Conservation (phyloP, 53 echinoderm and acorn worm genomes). For the Mesocentrotus franciscanus region DNA sequence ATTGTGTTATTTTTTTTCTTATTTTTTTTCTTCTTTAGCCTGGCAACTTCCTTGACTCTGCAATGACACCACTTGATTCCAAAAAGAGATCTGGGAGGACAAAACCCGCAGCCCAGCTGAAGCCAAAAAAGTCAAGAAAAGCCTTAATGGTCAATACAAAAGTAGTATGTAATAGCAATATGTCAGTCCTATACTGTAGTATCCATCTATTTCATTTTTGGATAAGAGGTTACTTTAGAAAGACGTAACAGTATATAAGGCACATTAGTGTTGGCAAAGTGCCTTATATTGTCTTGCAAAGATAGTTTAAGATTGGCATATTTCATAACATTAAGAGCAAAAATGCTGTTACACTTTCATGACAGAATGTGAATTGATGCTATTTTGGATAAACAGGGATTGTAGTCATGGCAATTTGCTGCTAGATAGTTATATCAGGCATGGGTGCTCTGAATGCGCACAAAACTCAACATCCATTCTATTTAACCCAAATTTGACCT, state of each 20-base stretch:
- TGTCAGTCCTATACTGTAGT: neutral
- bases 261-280: neutral
- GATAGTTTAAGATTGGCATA: neutral
- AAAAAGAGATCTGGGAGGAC: constrained; percentile 15
- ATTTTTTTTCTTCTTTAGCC: constrained; percentile 67
- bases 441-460: neutral
- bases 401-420: neutral
- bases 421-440: neutral
- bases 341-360: neutral
- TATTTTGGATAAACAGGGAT: neutral
- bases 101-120: neutral
- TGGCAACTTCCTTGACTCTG: constrained; percentile 72
- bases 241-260: neutral
- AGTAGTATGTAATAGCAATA: constrained; percentile 2
- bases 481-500: neutral
- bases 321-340: neutral
- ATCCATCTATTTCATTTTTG: no score
- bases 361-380: neutral
- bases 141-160: neutral
- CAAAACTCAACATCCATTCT: neutral
- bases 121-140: neutral
- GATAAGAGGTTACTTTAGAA: neutral
- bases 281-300: neutral
- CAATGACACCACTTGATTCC: constrained; percentile 65
- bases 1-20: neutral